Base-by-base conservation (phyloP, 2,797 vertebrate genomes). In the Phataginus tetradactyla region DNA sequence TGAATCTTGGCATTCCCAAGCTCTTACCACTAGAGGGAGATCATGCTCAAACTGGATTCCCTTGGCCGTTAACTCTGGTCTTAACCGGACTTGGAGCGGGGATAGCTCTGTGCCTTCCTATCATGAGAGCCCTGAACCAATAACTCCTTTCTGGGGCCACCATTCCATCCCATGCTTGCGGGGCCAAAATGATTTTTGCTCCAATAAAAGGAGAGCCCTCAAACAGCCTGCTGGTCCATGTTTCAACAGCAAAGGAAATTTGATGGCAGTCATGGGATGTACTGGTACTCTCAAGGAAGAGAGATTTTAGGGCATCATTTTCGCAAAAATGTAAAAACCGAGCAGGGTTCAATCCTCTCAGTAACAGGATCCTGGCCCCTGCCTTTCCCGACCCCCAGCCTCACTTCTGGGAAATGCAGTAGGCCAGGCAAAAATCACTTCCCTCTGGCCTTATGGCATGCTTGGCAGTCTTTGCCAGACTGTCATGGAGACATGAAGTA, bases 401-500 rank as follows among this genome's bases (percentile, higher is more conserved):
- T 25, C n/a, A 68, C 32, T 74, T 69, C 32, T 45, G 27, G 63
- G 34, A 79, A 87, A 69, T 49, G 63, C 2, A 7, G 0, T 11
- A 7, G 27, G 12, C 12, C 15, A 23, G 51, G 51, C 7, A 29
- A 45, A 45, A 74, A 27, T 45, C 51, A 37, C 34, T 18, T 51
- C 17, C 15, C 34, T 39, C 20, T 3, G 2, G 12, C 51, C 55
- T n/a, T 11, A 2, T 53, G 57, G 32, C 37, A 4, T 21, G 71
- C 61, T 97, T 95, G 96, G 95, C 95, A 32, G 95, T 95, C 85
- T 81, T 97, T 97, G 97, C 97, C 96, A 97, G 96, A 57, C 93
- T 96, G 87, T 97, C 96, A 12, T 64, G 7, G 90, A 96, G 87
- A 95, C 96, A 86, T 61, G 23, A 96, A 96, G 96, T 97, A 96